phyloP scores from a whole-genome alignment of 1,140 invertebrate genomes.

The Lucilia sericata region DNA sequence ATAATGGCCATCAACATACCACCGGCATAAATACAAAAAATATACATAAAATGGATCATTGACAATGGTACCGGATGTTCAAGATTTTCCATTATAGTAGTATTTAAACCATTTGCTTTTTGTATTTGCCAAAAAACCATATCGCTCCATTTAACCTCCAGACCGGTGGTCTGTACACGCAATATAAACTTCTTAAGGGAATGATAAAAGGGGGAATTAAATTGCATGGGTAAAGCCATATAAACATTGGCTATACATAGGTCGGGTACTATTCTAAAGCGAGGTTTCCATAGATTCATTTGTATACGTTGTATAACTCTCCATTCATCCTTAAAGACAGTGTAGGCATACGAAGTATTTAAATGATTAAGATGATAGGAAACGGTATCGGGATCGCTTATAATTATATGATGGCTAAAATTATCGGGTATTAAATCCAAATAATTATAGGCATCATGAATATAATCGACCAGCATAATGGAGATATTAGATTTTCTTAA shows the following conservation, averaged over 20 bases:
- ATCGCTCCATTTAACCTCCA: slow-evolving; percentile 13
- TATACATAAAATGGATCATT: not conserved
- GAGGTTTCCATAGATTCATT: not conserved
- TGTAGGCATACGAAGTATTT: slow-evolving; percentile 60
- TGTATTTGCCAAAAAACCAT: slow-evolving; percentile 8
- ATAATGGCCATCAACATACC: not conserved
- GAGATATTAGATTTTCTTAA: not conserved
- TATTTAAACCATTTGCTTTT: not conserved
- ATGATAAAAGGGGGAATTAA: slow-evolving; percentile 59
- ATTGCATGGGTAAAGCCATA: slow-evolving; percentile 58
- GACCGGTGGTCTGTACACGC: slow-evolving; percentile 49
- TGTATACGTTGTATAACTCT: not conserved
- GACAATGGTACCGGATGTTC: not conserved
- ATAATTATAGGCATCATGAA: not conserved
- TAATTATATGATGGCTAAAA: not conserved
- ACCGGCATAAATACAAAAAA: not conserved
- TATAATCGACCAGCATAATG: not conserved
- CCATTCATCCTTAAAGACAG: slow-evolving; percentile 60
- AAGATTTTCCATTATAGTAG: not conserved
- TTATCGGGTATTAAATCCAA: slow-evolving; percentile 3
- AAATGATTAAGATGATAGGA: slow-evolving; percentile 52
- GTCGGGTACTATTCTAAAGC: slow-evolving; percentile 40
- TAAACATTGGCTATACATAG: slow-evolving; percentile 61
- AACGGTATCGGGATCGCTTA: not conserved
- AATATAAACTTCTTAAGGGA: slow-evolving; percentile 59